phyloP scores from a whole-genome alignment of 2,113 vertebrate genomes.

The Budorcas taxicolor region DNA sequence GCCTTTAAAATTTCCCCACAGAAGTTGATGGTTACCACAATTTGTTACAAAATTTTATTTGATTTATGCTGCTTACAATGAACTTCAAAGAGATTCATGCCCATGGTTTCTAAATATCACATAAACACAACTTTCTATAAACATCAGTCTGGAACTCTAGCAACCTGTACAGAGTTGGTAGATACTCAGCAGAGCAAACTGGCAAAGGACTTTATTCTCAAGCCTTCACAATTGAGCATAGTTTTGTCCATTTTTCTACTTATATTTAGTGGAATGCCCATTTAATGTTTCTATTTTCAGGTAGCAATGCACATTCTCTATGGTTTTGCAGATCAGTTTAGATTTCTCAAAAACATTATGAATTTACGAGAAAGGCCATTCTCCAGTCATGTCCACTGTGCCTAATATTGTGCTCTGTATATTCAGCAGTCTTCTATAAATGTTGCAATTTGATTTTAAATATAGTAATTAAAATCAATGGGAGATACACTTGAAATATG shows the following conservation, averaged over 20 bases:
- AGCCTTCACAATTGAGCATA: not conserved
- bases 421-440: not conserved
- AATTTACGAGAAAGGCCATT: not conserved
- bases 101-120: constrained; percentile 28
- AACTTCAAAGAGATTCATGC: constrained; percentile 48
- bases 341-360: not conserved
- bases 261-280: not conserved
- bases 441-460: not conserved
- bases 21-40: constrained; percentile 34
- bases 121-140: constrained; percentile 42
- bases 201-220: not conserved
- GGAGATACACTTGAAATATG: not conserved
- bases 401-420: not conserved
- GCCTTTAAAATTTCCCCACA: not conserved
- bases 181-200: not conserved
- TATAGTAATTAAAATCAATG: not conserved
- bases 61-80: constrained; percentile 48
- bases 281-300: not conserved
- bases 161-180: not conserved
- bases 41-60: constrained; percentile 12
- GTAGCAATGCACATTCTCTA: not conserved
- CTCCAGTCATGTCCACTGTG: not conserved
- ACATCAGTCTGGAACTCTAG: constrained; percentile 10
- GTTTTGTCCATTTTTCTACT: not conserved
- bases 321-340: not conserved